Conservation (phyloP, 23 tunicate genomes). For the Trididemnum clinides region DNA sequence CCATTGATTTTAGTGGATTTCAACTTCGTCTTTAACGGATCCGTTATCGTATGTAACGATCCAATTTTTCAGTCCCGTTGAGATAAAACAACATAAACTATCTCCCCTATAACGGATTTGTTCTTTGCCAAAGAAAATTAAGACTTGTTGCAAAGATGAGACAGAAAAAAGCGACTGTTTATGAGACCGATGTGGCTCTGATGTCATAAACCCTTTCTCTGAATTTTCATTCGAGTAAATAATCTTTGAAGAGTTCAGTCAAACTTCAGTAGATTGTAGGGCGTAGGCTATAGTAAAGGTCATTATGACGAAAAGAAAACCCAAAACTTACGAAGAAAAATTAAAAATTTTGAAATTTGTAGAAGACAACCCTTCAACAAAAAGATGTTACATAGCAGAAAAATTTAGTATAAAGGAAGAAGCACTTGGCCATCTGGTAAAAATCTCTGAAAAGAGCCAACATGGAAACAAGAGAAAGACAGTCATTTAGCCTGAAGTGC, state of each 20-base stretch:
- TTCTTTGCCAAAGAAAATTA: not conserved
- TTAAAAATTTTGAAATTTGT: not conserved
- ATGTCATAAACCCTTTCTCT: not conserved
- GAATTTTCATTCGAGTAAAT: not conserved
- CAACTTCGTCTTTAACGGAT: not conserved
- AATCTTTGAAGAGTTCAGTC: not conserved
- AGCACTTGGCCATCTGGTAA: too few relatives aligned
- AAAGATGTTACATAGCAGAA: not conserved
- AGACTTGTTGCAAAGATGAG: not conserved
- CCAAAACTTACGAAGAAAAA: slow-evolving; percentile 16
- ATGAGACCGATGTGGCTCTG: not conserved
- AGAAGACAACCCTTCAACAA: not conserved
- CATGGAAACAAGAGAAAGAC: not conserved
- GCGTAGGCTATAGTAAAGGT: not conserved
- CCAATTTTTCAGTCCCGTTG: too few relatives aligned
- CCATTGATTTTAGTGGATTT: not conserved
- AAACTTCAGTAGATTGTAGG: too few relatives aligned
- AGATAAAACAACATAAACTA: not conserved
- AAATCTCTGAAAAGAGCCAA: not conserved
- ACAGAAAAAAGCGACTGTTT: not conserved
- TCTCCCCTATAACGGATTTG: not conserved
- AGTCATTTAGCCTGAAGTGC: not conserved
- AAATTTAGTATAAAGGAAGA: not conserved
- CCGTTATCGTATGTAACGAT: too few relatives aligned
- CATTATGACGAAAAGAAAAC: too few relatives aligned